A percentile compares a stretch with the other conserved stretches of the same genome.
Conservation (phyloP, 2,113 vertebrate genomes). For the Scophthalmus maximus region DNA sequence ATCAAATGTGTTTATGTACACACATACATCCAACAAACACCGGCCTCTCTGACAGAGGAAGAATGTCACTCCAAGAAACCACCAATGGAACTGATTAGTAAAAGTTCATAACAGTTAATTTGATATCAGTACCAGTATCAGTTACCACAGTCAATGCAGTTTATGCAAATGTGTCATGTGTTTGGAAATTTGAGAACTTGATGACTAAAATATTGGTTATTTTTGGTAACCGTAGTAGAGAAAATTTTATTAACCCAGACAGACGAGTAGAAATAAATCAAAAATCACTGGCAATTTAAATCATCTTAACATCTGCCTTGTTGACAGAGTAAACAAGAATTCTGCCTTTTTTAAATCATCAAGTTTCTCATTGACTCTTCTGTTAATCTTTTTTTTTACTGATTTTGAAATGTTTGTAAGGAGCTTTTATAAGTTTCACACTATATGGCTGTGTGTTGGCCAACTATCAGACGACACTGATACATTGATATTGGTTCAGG, state of each 20-base stretch:
- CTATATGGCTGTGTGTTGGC: too few species aligned
- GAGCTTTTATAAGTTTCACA: neutral
- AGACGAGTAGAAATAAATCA: neutral
- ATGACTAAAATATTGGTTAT: neutral
- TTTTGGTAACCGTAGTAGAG: neutral
- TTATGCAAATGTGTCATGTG: conserved; percentile 1
- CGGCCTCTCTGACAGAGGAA: neutral
- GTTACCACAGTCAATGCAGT: neutral
- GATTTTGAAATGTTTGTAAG: neutral
- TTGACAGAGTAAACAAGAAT: neutral
- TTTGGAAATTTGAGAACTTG: neutral
- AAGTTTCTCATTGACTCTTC: neutral
- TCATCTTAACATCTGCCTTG: neutral
- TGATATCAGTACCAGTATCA: neutral
- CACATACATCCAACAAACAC: neutral
- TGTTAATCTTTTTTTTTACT: too few species aligned
- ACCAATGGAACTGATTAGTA: neutral
- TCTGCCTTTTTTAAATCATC: neutral
- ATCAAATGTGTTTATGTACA: conserved; percentile 1
- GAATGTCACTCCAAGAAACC: neutral
- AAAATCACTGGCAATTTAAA: neutral
- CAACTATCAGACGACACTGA: neutral
- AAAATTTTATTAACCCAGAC: conserved; percentile 9
- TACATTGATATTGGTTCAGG: conserved; percentile 15
- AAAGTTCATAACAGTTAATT: conserved; percentile 14